These are phyloP conservation scores for Catharus minimus DNA, from an alignment of 2,113 vertebrate genomes.

Conservation along the genomic window DNA sequence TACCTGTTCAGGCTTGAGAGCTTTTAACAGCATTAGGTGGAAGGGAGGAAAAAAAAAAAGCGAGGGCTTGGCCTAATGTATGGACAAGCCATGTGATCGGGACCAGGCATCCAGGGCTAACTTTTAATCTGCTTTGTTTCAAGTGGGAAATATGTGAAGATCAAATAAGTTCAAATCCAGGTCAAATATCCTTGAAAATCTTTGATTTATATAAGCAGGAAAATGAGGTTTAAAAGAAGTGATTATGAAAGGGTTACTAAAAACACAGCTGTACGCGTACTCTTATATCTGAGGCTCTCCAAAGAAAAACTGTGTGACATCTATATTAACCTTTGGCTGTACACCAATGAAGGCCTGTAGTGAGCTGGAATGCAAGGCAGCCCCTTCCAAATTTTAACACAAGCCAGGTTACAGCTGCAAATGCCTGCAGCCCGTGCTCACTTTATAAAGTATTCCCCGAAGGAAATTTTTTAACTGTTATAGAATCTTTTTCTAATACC, in stretches of 20 bases:
- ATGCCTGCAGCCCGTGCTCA: slow-evolving; percentile 73
- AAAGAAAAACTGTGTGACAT: slow-evolving; percentile 89
- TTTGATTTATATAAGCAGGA: slow-evolving; percentile 80
- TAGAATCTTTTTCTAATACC: slow-evolving; percentile 81
- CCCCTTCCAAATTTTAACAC: slow-evolving; percentile 84
- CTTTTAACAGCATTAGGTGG: background rate
- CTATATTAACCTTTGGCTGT: slow-evolving; percentile 92
- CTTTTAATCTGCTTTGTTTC: slow-evolving; percentile 70
- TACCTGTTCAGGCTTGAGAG: slow-evolving; percentile 34
- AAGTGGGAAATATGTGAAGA: slow-evolving; percentile 71
- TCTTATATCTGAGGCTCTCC: slow-evolving; percentile 71
- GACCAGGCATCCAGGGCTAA: slow-evolving; percentile 59
- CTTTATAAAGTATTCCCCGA: slow-evolving; percentile 74
- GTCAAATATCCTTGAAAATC: slow-evolving; percentile 77
- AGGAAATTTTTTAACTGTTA: slow-evolving; percentile 80
- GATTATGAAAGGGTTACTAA: slow-evolving; percentile 79
- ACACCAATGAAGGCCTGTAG: slow-evolving; percentile 83
- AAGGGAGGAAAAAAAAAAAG: background rate
- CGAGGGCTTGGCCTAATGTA: background rate
- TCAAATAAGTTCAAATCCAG: slow-evolving; percentile 79
- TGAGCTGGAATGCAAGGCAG: slow-evolving; percentile 87
- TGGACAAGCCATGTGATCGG: slow-evolving; percentile 46
- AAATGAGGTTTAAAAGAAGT: slow-evolving; percentile 76
- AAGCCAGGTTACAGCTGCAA: slow-evolving; percentile 85
- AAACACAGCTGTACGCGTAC: slow-evolving; percentile 78